Conservation (phyloP, 2,797 vertebrate species). For the Aulostomus chinensis region DNA sequence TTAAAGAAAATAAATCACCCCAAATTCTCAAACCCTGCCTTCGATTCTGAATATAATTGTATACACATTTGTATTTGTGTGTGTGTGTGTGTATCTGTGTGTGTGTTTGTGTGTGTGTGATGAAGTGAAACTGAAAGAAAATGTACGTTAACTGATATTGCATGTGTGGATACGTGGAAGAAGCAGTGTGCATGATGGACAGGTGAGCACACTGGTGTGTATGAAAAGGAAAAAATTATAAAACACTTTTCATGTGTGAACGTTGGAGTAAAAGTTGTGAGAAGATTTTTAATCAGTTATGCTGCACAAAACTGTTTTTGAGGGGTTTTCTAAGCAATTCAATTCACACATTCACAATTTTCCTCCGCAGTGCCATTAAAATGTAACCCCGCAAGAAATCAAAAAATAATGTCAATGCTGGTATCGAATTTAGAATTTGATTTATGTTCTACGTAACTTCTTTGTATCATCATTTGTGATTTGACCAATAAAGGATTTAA, state of each 20-base stretch:
- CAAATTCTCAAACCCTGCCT: slow-evolving; percentile 9
- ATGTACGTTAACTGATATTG: slow-evolving; percentile 1
- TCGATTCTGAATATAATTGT: slow-evolving; percentile 34
- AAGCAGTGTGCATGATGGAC: slow-evolving; percentile 5
- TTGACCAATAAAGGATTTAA: slow-evolving; percentile 49
- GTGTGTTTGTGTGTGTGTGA: slow-evolving; percentile 13
- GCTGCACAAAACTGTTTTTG: too few species aligned
- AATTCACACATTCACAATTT: neutral
- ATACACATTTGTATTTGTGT: slow-evolving; percentile 31
- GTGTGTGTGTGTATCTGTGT: slow-evolving; percentile 20
- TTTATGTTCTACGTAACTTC: slow-evolving; percentile 24
- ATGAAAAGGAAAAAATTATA: neutral
- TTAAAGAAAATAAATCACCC: too few species aligned
- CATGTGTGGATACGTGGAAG: slow-evolving; percentile 11
- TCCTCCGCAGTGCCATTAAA: neutral
- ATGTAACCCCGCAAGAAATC: neutral
- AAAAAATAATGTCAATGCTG: too few species aligned
- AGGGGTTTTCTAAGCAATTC: too few species aligned
- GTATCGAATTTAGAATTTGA: slow-evolving; percentile 25
- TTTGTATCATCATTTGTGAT: slow-evolving; percentile 36
- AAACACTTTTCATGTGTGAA: neutral
- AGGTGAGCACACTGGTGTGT: slow-evolving; percentile 10
- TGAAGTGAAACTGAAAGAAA: slow-evolving; percentile 1
- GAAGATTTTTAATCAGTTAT: too few species aligned
- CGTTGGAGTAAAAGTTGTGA: too few species aligned